Base-by-base conservation (phyloP, 1,140 invertebrate genomes). In the Bombus sibiricus region DNA sequence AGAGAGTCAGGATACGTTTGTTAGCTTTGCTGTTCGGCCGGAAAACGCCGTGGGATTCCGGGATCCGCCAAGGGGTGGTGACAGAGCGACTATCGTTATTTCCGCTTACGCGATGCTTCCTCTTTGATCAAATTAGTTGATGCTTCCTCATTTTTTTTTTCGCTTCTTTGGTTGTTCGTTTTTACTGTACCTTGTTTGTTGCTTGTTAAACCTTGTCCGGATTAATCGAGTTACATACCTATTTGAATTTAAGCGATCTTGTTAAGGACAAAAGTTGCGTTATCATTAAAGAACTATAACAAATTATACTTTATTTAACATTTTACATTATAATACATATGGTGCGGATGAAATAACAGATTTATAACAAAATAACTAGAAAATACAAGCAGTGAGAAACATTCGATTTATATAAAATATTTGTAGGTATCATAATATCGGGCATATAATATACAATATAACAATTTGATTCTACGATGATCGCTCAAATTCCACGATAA, bases 1-100 rank as follows among this genome's bases (percentile, higher is more conserved):
- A 28, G 43, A 79, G 62, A 66, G 78, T 34, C 64, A 77, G 81
- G 78, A 90, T 90, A 34, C 74, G 87, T 83, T 89, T 83, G 85
- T 89, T 89, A 87, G 76, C 62, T 53, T 22, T 68, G 72, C 32
- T 39, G 47, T 43, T 71, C 25, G 66, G 2, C 41, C 39, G 41
- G 81, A 37, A 68, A 75, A 76, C 32, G 41, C 69, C n/a, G 69
- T 73, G 71, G 57, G n/a, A 81, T 43, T 59, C 34, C 39, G 22
- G 28, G 10, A 22, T n/a, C 13, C 41, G 9, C 53, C 32, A 66
- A 37, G 43, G 72, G 81, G 64, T 62, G 18, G 12, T 82, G 62
- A 32, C 69, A 72, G 2, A n/a, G 28, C 37, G 5, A 43, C 53
- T 47, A 18, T 53, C 37, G 28, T 69, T 88, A 41, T 88, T 89